Base-by-base conservation (phyloP, 1,140 invertebrate genomes). In the Diorhabda elongata region DNA sequence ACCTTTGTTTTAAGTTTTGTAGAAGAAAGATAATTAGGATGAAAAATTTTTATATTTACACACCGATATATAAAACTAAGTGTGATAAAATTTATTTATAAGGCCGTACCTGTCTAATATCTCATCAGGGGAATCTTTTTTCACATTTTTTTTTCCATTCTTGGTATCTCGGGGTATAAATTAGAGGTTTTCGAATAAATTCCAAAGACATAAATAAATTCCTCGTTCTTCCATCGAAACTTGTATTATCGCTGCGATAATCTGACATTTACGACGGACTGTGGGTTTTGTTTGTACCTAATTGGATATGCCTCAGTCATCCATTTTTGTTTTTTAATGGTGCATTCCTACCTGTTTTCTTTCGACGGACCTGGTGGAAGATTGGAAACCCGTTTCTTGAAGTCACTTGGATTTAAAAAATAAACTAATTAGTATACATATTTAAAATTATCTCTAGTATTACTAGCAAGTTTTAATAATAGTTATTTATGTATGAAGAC, bases 91-190 rank as follows among this genome's bases (percentile, higher is more conserved):
- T 52, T 52, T 52, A 52, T 52, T 8, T 52, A 8, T 52, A 6
- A 52, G n/a, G 47, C 47, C 47, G 2, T n/a, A 52, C 74, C 74
- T 75, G 74, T 75, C 70, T 61, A 64, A 72, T 26, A 66, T 66
- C 72, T 67, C 72, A 67, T 60, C 64, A 63, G 44, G 59, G 66
- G 52, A 45, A 69, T 26, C 11, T 63, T 56, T 69, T 56, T 57
- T 64, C n/a, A n/a, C 63, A 44, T 11, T 65, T 71, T 64, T n/a
- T 59, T 56, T 61, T 47, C 61, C 62, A 68, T 68, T 67, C 42
- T 60, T 41, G 61, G 26, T 64, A 66, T 57, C 64, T 63, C 47
- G 45, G 11, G 68, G 64, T 68, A 75, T 75, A 75, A 75, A 75
- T 75, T 72, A 68, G 41, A 61, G 52, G 9, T 57, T 44, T 41